Evolutionary conservation across 2,888 invertebrate genomes (phyloP).

Genomic region (Bembecia ichneumoniformis): DNA sequence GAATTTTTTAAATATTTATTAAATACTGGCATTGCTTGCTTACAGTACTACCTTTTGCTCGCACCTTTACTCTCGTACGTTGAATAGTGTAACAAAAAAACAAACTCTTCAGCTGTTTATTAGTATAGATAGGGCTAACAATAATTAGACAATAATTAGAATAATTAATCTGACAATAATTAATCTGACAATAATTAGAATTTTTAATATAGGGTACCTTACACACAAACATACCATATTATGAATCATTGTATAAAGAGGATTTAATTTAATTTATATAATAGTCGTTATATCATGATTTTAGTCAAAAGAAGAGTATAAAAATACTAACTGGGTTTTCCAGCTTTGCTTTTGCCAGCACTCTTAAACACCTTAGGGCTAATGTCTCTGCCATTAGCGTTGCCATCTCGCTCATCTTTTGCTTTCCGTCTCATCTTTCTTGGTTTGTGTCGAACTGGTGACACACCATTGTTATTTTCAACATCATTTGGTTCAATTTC

Average conservation of each 20-base stretch:
- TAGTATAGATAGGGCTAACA: too few species aligned
- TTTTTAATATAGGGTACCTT: neutral
- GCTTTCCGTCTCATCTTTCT: conserved; percentile 56
- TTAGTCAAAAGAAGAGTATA: neutral
- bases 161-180: too few species aligned
- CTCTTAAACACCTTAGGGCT: conserved; percentile 64
- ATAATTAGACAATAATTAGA: too few species aligned
- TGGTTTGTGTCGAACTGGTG: conserved; percentile 51
- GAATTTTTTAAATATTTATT: too few species aligned
- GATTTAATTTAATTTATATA: too few species aligned
- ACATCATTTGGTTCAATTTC: conserved; percentile 63
- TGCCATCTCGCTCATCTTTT: conserved; percentile 50
- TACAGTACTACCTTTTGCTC: too few species aligned
- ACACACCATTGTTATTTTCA: conserved; percentile 56
- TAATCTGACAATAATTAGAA: too few species aligned
- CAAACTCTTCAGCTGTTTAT: too few species aligned
- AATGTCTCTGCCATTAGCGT: conserved; percentile 49
- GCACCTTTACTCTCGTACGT: too few species aligned
- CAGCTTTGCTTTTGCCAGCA: conserved; percentile 39
- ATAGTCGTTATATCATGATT: too few species aligned
- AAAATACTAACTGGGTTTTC: conserved; percentile 39
- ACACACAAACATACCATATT: neutral
- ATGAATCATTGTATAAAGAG: neutral
- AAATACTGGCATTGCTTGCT: too few species aligned
- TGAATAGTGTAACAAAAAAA: too few species aligned